Evolutionary conservation across 2,113 vertebrate species (phyloP).

Genomic region (Capreolus pygargus): DNA sequence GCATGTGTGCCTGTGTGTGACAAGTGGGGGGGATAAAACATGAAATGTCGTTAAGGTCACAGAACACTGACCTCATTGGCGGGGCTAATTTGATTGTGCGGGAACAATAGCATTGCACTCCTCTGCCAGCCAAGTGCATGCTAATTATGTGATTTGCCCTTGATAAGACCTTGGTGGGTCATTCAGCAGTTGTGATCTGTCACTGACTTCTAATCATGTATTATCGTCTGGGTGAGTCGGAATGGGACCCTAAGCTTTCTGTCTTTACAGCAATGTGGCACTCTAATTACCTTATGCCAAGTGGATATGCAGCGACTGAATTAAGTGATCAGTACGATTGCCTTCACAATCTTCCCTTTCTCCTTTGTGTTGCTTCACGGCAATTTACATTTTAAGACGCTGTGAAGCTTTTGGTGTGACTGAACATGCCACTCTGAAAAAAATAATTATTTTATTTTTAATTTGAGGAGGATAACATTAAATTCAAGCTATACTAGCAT

Average conservation of each 20-base stretch:
- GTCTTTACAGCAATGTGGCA: constrained; percentile 88
- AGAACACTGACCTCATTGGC: constrained; percentile 93
- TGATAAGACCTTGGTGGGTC: constrained; percentile 97
- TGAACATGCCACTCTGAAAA: constrained; percentile 80
- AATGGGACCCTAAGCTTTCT: constrained; percentile 90
- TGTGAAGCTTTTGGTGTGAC: constrained; percentile 79
- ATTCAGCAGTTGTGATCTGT: constrained; percentile 98
- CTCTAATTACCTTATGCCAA: constrained; percentile 93
- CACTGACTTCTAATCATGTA: constrained; percentile 99
- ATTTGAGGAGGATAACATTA: constrained; percentile 66
- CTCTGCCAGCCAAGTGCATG: constrained; percentile 92
- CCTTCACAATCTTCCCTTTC: constrained; percentile 89
- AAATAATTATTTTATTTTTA: constrained; percentile 76
- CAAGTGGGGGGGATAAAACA: constrained; percentile 74
- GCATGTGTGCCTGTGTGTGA: background rate
- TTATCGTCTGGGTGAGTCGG: constrained; percentile 93
- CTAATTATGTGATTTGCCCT: constrained; percentile 96
- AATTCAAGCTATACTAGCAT: constrained; percentile 55
- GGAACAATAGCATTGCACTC: constrained; percentile 92
- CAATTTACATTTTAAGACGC: constrained; percentile 90
- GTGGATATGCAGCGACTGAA: constrained; percentile 90
- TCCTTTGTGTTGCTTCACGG: constrained; percentile 86
- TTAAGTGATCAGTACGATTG: constrained; percentile 90
- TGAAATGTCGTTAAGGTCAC: constrained; percentile 87
- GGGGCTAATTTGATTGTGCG: constrained; percentile 96